Conservation (phyloP, 2,797 vertebrate species). For the Xiphorhynchus erythropygius region DNA sequence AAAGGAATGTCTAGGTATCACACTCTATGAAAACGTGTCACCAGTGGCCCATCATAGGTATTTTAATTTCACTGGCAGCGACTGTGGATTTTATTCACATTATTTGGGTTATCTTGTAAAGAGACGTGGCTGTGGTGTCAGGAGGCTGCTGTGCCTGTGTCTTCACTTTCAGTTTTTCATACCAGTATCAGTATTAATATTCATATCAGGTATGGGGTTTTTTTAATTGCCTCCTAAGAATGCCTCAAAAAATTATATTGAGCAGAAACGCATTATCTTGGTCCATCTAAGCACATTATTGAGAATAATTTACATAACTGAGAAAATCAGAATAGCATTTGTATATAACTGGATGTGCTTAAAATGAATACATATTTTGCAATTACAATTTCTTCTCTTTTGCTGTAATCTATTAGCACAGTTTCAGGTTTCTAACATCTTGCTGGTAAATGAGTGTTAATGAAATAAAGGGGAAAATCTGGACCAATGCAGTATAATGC, state of each 20-base stretch:
- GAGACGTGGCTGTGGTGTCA: not conserved
- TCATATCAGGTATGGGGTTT: not conserved
- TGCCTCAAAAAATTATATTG: not conserved
- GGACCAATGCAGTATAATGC: not conserved
- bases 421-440: not conserved
- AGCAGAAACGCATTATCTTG: not conserved
- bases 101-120: not conserved
- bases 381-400: not conserved
- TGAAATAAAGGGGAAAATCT: not conserved
- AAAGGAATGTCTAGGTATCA: not conserved
- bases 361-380: not conserved
- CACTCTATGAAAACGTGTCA: not conserved
- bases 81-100: not conserved
- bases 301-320: not conserved
- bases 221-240: accelerated
- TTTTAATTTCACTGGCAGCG: not conserved
- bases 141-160: not conserved
- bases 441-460: not conserved
- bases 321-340: not conserved
- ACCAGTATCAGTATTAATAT: not conserved
- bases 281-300: not conserved
- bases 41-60: not conserved
- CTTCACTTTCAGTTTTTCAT: not conserved
- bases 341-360: not conserved
- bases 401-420: not conserved